Percentiles rank a stretch among this genome's conserved stretches.
Evolutionary conservation across 2,113 vertebrate genomes (phyloP).

Genomic region (Neolamprologus cancellatus): DNA sequence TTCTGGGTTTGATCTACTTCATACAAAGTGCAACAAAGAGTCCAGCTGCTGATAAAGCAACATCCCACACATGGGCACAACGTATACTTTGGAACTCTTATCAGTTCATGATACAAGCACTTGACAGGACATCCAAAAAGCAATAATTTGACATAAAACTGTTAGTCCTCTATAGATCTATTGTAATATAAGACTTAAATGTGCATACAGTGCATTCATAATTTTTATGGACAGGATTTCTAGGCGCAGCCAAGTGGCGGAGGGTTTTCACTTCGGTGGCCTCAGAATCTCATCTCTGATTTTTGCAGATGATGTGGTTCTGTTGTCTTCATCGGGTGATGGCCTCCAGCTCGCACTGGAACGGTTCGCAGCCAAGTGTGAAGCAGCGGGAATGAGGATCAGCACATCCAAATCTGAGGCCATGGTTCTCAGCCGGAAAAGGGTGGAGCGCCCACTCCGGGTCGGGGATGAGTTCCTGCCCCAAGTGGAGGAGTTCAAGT

Average conservation of each 20-base stretch:
- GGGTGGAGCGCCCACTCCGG: too few relatives aligned
- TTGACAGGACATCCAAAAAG: neutral
- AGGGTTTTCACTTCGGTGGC: accelerated
- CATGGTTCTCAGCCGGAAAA: too few relatives aligned
- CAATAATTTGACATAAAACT: neutral
- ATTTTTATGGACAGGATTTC: too few relatives aligned
- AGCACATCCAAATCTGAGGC: accelerated
- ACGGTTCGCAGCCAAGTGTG: accelerated
- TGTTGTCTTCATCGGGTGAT: accelerated
- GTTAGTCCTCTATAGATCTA: neutral
- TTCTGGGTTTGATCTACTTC: neutral
- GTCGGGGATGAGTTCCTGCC: too few relatives aligned
- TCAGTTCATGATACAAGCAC: neutral
- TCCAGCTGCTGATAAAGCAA: accelerated
- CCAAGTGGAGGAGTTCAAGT: too few relatives aligned
- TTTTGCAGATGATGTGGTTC: too few relatives aligned
- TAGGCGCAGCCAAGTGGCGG: accelerated
- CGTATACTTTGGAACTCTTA: neutral
- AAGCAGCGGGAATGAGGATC: too few relatives aligned
- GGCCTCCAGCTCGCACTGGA: too few relatives aligned
- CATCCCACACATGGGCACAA: neutral
- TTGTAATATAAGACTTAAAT: neutral
- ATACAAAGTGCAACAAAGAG: neutral
- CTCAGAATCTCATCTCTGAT: too few relatives aligned
- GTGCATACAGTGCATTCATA: neutral